Conservation (phyloP, 1,140 invertebrate genomes). For the Temnothorax curvispinosus region DNA sequence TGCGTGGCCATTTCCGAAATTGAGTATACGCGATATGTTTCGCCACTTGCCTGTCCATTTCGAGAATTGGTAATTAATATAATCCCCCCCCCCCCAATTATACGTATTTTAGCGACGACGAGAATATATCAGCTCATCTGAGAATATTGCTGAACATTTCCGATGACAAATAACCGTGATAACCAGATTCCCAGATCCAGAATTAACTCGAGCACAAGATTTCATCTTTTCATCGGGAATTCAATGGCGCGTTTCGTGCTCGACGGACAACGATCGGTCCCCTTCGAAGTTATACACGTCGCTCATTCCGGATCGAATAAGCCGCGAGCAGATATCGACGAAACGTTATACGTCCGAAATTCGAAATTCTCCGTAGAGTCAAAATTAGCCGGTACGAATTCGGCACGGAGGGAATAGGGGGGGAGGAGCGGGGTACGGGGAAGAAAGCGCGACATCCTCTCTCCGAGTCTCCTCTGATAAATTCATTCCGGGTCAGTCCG, state of each 20-base stretch:
- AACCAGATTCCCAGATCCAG: neutral
- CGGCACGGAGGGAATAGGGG: neutral
- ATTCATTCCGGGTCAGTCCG: conserved; percentile 45
- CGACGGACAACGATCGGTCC: neutral
- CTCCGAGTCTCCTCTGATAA: neutral
- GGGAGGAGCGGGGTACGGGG: neutral
- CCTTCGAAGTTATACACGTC: neutral
- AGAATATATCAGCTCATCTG: neutral
- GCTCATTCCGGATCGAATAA: neutral
- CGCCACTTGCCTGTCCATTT: neutral
- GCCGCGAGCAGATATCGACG: neutral
- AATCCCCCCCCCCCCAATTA: neutral
- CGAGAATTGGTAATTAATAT: conserved; percentile 1
- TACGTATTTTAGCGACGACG: neutral
- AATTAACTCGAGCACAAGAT: neutral
- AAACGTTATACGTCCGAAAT: neutral
- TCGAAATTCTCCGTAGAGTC: neutral
- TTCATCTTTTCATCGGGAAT: neutral
- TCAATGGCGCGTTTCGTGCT: neutral
- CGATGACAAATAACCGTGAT: neutral
- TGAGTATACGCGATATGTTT: neutral
- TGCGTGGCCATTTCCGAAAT: neutral
- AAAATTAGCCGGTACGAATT: conserved; percentile 9
- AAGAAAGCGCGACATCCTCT: neutral
- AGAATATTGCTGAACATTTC: neutral